phyloP scores from a whole-genome alignment of 2,888 invertebrate genomes.

The Drosophila colorata region DNA sequence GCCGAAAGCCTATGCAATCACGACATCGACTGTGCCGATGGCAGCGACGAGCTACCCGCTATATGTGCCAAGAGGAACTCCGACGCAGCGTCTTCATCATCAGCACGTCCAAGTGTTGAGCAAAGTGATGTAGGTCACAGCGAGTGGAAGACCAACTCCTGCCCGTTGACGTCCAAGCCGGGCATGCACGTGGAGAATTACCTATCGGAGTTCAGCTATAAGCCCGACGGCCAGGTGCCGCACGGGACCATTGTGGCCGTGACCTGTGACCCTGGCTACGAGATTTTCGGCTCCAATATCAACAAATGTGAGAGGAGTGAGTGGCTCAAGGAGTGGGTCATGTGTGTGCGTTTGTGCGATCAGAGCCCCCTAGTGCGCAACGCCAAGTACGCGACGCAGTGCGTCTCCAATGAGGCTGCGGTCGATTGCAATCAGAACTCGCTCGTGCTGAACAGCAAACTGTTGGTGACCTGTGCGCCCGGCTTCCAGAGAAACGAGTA shows the following conservation, averaged over 20 bases:
- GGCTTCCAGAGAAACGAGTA: conserved; percentile 23
- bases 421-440: conserved; percentile 20
- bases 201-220: conserved; percentile 4
- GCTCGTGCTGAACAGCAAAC: conserved; percentile 6
- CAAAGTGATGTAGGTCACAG: rapidly evolving
- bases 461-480: conserved; percentile 46
- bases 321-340: conserved; percentile 8
- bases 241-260: conserved; percentile 11
- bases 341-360: conserved; percentile 12
- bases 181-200: conserved; percentile 17
- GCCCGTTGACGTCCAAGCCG: neutral
- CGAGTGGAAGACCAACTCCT: neutral
- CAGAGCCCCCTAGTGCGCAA: conserved; percentile 5
- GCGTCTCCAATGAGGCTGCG: neutral
- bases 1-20: conserved; percentile 17
- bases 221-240: conserved; percentile 9
- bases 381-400: neutral
- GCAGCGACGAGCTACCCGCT: conserved; percentile 32
- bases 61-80: conserved; percentile 1
- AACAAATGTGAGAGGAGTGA: conserved; percentile 20
- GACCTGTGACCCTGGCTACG: conserved; percentile 21
- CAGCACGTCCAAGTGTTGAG: no score
- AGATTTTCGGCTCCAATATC: neutral
- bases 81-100: no score
- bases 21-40: conserved; percentile 43